These are phyloP conservation scores for Argyrosomus regius DNA, from an alignment of 2,797 vertebrate genomes.

Conservation along the genomic window DNA sequence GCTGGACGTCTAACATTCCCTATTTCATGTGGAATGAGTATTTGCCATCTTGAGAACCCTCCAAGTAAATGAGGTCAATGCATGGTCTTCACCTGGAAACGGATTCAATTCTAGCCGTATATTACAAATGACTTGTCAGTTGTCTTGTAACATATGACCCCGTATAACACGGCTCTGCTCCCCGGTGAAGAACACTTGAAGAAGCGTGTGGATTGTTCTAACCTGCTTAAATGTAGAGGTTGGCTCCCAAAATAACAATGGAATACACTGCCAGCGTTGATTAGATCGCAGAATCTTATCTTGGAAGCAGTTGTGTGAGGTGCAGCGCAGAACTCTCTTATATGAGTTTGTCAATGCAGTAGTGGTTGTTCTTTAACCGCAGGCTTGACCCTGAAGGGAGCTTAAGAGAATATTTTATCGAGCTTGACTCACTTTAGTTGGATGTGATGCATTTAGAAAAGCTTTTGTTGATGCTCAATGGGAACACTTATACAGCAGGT, in stretches of 20 bases:
- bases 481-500: neutral
- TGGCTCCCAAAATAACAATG: conserved; percentile 14
- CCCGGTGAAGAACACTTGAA: conserved; percentile 46
- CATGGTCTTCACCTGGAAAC: conserved; percentile 64
- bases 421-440: conserved; percentile 27
- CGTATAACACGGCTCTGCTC: conserved; percentile 36
- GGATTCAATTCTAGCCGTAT: conserved; percentile 65
- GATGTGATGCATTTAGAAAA: conserved; percentile 30
- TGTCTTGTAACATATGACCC: conserved; percentile 48
- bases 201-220: conserved; percentile 9
- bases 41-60: conserved; percentile 44
- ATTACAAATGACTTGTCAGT: conserved; percentile 51
- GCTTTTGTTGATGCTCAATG: conserved; percentile 17
- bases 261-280: conserved; percentile 23
- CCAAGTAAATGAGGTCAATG: conserved; percentile 67
- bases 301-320: conserved; percentile 18
- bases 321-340: neutral
- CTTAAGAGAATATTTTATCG: conserved; percentile 29
- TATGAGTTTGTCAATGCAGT: conserved; percentile 36
- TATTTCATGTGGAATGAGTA: conserved; percentile 36
- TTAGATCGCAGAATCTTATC: conserved; percentile 40
- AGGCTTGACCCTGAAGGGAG: conserved; percentile 40
- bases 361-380: conserved; percentile 40
- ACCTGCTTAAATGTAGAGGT: conserved; percentile 15
- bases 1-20: conserved; percentile 52